phyloP scores from a whole-genome alignment of 2,113 vertebrate species.

The Pedionomus torquatus region DNA sequence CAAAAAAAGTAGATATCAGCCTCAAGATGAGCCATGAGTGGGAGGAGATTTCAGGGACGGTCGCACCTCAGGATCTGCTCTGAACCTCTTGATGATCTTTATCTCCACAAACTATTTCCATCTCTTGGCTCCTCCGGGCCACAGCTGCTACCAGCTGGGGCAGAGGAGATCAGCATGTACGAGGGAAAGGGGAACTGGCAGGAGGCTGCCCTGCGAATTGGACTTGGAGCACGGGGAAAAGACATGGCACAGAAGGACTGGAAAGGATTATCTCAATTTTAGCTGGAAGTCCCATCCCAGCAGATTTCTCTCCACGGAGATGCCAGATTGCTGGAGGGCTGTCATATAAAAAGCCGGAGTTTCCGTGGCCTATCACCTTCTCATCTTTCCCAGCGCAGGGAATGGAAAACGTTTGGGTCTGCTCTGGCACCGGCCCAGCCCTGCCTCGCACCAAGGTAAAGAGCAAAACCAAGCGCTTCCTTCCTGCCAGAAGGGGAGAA shows the following conservation, averaged over 20 bases:
- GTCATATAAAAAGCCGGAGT: background rate
- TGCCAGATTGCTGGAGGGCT: slow-evolving; percentile 3
- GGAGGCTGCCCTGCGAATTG: background rate
- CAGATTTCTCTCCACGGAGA: background rate
- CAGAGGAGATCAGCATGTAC: background rate
- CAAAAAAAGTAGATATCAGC: background rate
- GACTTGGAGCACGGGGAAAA: background rate
- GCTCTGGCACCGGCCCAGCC: background rate
- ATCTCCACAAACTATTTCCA: slow-evolving; percentile 37
- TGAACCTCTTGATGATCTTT: slow-evolving; percentile 18
- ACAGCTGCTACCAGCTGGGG: background rate
- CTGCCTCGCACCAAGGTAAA: background rate
- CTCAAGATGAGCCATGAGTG: background rate
- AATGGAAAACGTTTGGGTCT: background rate
- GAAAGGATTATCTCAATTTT: slow-evolving; percentile 1
- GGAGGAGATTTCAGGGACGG: slow-evolving; percentile 14
- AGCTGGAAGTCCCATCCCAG: background rate
- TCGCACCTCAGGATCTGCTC: slow-evolving; percentile 31
- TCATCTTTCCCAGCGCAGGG: background rate
- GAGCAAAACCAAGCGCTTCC: background rate
- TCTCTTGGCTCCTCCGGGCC: background rate
- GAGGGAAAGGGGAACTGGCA: background rate
- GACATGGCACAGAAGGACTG: background rate
- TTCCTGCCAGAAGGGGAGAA: background rate
- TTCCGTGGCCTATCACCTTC: background rate